phyloP scores from a whole-genome alignment of 2,888 invertebrate genomes.

The Harpagoxenus sublaevis region DNA sequence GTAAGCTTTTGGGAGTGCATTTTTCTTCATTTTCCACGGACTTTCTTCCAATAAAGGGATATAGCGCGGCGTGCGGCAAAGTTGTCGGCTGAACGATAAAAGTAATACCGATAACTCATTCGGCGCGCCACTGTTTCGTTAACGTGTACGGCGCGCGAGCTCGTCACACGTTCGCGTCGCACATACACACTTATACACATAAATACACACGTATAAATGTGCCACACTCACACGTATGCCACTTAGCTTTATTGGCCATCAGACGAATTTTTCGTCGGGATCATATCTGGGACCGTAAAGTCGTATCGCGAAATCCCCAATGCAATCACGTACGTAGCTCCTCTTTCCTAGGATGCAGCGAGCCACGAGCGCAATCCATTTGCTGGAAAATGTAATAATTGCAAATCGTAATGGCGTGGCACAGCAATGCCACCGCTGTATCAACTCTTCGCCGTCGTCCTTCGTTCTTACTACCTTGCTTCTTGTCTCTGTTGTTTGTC shows the following conservation, averaged over 20 bases:
- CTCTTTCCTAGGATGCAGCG: conserved; percentile 59
- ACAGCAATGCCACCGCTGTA: conserved; percentile 78
- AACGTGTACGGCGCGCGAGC: conserved; percentile 41
- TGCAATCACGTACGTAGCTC: conserved; percentile 69
- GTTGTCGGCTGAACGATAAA: conserved; percentile 45
- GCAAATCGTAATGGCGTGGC: conserved; percentile 83
- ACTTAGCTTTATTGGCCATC: conserved; percentile 53
- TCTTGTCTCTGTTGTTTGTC: conserved; percentile 42
- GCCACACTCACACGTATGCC: conserved; percentile 30
- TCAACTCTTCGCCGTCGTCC: conserved; percentile 70
- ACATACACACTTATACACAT: not conserved
- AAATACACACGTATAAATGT: not conserved
- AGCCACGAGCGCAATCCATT: conserved; percentile 74
- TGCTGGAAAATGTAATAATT: conserved; percentile 84
- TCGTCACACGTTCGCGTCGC: conserved; percentile 23
- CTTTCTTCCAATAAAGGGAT: conserved; percentile 36
- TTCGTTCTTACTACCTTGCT: conserved; percentile 54
- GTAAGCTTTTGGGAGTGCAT: conserved; percentile 24
- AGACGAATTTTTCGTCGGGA: conserved; percentile 50
- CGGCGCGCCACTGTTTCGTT: conserved; percentile 45
- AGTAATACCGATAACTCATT: conserved; percentile 56
- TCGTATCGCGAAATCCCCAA: conserved; percentile 65
- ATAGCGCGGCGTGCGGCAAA: not conserved
- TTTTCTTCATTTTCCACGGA: conserved; percentile 40
- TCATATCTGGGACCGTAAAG: conserved; percentile 61